Conservation (phyloP, 2,113 vertebrate species). For the Gnathonemus longibarbis region DNA sequence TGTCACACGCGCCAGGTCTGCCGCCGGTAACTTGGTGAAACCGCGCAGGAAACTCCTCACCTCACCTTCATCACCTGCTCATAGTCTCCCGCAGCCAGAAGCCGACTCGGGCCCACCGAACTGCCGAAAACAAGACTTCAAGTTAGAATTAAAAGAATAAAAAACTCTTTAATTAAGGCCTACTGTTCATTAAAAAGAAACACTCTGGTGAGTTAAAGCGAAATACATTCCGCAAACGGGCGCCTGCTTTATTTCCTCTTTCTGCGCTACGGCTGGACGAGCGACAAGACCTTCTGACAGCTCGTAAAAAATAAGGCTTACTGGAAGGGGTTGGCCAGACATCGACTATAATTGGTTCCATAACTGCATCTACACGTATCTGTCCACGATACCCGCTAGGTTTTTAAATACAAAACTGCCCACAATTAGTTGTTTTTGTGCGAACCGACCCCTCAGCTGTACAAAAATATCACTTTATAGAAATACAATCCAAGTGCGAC, state of each 20-base stretch:
- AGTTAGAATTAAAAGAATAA: not conserved
- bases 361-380: not conserved
- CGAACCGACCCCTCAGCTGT: not conserved
- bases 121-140: constrained; percentile 13
- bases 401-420: not conserved
- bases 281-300: constrained; percentile 69
- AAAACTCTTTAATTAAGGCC: constrained; percentile 1
- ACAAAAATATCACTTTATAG: not conserved
- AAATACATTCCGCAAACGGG: constrained; percentile 10
- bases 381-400: not conserved
- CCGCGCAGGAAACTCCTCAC: not conserved
- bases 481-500: not conserved
- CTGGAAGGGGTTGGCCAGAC: not conserved
- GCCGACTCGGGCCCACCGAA: constrained; percentile 16
- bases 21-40: not conserved
- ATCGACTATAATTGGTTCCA: not conserved
- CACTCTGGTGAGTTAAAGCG: not conserved
- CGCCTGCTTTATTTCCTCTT: constrained; percentile 20
- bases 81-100: not conserved
- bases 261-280: constrained; percentile 51
- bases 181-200: not conserved
- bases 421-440: not conserved
- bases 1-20: not conserved
- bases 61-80: constrained; percentile 2
- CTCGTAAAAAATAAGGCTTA: constrained; percentile 42